Evolutionary conservation across 2,797 vertebrate species (phyloP).

Genomic region (Euthynnus affinis): DNA sequence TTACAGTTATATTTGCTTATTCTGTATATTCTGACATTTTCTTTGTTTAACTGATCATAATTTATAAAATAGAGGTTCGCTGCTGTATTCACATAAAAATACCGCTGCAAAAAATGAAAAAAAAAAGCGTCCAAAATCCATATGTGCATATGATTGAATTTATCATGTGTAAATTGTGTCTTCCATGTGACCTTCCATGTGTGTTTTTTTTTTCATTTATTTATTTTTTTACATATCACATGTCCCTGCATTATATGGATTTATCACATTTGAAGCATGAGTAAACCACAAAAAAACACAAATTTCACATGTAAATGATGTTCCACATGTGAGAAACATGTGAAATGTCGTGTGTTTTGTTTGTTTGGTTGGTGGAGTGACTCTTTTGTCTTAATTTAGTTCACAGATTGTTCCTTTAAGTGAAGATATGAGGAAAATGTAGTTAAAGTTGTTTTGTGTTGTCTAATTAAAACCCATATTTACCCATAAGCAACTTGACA

Average conservation of each 20-base stretch:
- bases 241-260: background rate
- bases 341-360: background rate
- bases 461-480: background rate
- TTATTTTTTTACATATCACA: background rate
- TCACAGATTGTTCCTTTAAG: background rate
- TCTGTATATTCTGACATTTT: conserved; percentile 6
- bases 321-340: background rate
- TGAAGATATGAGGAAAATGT: background rate
- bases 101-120: no score
- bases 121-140: background rate
- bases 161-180: background rate
- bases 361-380: background rate
- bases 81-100: background rate
- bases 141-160: background rate
- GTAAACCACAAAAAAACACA: background rate
- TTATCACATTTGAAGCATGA: no score
- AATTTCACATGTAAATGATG: background rate
- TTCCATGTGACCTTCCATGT: background rate
- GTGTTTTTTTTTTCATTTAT: no score
- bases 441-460: background rate
- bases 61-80: background rate
- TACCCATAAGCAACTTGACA: background rate
- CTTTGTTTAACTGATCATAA: background rate
- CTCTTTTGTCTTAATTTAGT: background rate
- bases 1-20: background rate